These are phyloP conservation scores for Salvelinus sp. DNA, from an alignment of 2,113 vertebrate species.

Conservation along the genomic window DNA sequence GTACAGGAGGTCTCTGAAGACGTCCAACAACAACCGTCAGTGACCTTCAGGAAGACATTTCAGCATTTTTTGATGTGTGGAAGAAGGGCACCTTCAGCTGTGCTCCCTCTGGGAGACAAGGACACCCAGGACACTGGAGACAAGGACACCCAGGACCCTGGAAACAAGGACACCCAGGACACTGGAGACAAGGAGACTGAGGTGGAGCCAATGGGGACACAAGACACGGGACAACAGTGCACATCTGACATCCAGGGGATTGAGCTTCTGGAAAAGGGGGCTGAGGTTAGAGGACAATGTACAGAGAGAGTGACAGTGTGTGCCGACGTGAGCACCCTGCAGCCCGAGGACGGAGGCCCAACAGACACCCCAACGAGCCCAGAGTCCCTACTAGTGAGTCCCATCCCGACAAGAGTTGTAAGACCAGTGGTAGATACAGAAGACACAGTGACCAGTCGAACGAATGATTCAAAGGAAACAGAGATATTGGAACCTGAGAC, in stretches of 20 bases:
- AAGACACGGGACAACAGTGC: background rate
- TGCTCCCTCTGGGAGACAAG: background rate
- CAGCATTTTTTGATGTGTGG: slow-evolving; percentile 1
- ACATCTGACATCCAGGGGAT: background rate
- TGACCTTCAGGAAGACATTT: slow-evolving; percentile 22
- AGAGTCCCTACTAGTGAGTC: background rate
- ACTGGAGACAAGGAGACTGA: background rate
- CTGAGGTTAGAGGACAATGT: background rate
- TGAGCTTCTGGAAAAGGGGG: background rate
- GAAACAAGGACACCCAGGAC: background rate
- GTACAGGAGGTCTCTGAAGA: background rate
- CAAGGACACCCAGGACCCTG: background rate
- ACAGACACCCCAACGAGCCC: background rate
- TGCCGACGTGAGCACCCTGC: slow-evolving; percentile 22
- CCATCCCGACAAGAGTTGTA: background rate
- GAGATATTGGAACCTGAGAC: background rate
- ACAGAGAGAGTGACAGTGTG: slow-evolving; percentile 29
- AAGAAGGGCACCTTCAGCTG: background rate
- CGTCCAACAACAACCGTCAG: background rate
- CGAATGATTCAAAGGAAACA: background rate
- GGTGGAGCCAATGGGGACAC: background rate
- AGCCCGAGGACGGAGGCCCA: background rate
- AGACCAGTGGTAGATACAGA: background rate
- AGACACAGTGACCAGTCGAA: background rate
- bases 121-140: background rate